Base-by-base conservation (phyloP, 1,140 invertebrate species). In the Drosophila takahashii region DNA sequence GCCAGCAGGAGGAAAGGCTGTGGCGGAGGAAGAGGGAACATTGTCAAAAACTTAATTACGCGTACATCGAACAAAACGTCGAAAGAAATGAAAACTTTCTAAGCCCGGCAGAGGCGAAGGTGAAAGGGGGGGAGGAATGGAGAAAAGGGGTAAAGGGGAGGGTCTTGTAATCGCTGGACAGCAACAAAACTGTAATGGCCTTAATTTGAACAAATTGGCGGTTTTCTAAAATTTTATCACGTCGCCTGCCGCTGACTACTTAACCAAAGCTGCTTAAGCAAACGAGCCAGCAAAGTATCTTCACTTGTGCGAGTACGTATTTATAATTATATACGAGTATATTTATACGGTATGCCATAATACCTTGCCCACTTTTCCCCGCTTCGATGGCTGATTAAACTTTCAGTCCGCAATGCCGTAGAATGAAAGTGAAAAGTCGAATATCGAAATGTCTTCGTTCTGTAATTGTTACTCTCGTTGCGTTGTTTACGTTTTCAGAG, bases 141-240 rank as follows among this genome's bases (percentile, higher is more conserved):
- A 15, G 22, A 22, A 22, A 22, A 22, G 22, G 22, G 22, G 22
- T 22, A 22, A 22, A 15, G 29, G 44, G 51, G 67, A 29, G 60
- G 66, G 47, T 13, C 51, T 50, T 79, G 70, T 75, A 79, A 75
- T 78, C 54, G 64, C 32, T 42, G 50, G 47, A 66, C 64, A 58
- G 52, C 52, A 81, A 56, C 65, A 65, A 73, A 74, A 66, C 57
- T 48, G 76, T 83, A 89, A 89, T 89, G 83, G 76, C 64, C 56
- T 89, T 89, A 86, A 86, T 87, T 83, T 86, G 59, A 77, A 66
- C 59, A 80, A 84, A 79, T 89, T 87, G 71, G 72, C 72, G 84
- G 79, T 79, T 87, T 87, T 83, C 84, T 84, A 87, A 87, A 87
- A 87, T 87, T 87, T 89, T 73, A 87, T 87, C 84, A 87, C 84